Evolutionary conservation across 2,113 vertebrate species (phyloP).

Genomic region (Bos taurus): DNA sequence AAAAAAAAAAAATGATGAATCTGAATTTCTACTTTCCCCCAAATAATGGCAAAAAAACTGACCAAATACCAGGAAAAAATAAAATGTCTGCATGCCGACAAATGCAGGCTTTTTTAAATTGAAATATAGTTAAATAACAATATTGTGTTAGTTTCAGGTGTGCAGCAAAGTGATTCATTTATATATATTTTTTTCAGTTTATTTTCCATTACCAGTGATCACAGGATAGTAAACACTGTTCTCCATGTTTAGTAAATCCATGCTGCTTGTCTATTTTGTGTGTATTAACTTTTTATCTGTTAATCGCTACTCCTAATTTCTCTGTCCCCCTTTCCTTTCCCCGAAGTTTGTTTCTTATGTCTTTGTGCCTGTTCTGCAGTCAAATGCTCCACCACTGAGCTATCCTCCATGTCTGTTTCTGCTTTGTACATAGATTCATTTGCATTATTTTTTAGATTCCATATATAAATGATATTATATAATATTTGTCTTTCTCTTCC

Average conservation of each 20-base stretch:
- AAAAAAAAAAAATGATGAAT: not conserved
- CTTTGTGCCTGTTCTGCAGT: not conserved
- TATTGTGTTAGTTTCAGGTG: not conserved
- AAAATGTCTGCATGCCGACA: not conserved
- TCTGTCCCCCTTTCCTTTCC: not conserved
- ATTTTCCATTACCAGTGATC: not conserved
- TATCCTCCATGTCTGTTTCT: not conserved
- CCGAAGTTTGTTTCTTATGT: not conserved
- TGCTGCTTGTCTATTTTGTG: not conserved
- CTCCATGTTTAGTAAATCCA: not conserved
- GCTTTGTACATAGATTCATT: not conserved
- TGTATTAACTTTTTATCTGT: not conserved
- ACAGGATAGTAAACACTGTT: not conserved
- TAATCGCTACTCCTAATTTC: not conserved
- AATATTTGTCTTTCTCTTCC: not conserved
- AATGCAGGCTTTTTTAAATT: not conserved
- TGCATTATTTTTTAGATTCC: not conserved
- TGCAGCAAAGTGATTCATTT: not conserved
- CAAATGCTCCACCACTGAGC: not conserved
- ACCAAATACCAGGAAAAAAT: not conserved
- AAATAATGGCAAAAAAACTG: not conserved
- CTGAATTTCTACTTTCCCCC: not conserved
- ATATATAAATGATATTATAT: not conserved
- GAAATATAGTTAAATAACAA: not conserved
- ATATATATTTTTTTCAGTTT: not conserved